Evolutionary conservation across 2,797 vertebrate species (phyloP).

Genomic region (Poliocrania exsul): DNA sequence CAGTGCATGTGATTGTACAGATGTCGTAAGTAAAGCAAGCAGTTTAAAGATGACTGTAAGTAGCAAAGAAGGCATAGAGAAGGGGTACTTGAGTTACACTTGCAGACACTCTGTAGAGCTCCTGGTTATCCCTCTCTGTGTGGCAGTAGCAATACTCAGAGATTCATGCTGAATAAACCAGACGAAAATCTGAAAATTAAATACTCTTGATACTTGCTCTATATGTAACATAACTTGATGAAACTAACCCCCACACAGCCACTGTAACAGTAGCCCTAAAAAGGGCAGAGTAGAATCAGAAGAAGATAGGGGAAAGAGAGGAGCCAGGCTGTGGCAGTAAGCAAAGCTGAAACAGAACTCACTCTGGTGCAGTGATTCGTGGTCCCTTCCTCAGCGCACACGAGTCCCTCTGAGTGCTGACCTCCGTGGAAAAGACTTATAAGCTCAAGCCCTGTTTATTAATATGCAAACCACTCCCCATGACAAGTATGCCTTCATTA

Average conservation of each 20-base stretch:
- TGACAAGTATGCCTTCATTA: neutral
- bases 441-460: neutral
- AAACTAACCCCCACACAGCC: neutral
- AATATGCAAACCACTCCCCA: conserved; percentile 34
- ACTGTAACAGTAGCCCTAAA: neutral
- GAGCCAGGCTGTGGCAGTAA: neutral
- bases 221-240: no score
- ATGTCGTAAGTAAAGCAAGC: neutral
- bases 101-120: neutral
- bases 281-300: neutral
- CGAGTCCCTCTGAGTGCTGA: neutral
- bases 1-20: neutral
- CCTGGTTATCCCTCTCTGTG: accelerated
- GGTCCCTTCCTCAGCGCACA: neutral
- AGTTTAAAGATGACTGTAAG: neutral
- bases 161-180: neutral
- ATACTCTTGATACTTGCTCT: neutral
- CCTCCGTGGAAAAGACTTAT: neutral
- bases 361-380: neutral
- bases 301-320: neutral
- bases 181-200: neutral
- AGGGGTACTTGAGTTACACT: neutral
- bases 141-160: neutral
- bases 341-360: neutral
- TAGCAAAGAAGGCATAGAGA: neutral